These are phyloP conservation scores for Cydia splendana DNA, from an alignment of 1,140 invertebrate genomes.

Conservation along the genomic window DNA sequence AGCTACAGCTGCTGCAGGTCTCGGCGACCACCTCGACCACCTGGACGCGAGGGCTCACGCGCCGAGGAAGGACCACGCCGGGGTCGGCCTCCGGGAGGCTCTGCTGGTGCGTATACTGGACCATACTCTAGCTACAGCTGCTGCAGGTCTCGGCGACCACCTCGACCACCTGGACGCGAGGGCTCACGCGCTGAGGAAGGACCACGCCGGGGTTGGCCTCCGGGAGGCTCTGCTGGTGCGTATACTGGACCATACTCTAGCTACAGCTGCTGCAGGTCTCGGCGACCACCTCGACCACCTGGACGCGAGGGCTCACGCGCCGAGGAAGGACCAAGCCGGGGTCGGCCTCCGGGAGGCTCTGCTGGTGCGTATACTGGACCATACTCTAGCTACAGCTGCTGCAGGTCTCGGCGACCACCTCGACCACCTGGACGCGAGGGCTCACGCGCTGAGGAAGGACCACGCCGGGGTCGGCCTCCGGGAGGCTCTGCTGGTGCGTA, in stretches of 20 bases:
- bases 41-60: conserved; percentile 60
- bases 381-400: too few relatives aligned
- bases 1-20: conserved; percentile 34
- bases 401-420: conserved; percentile 58
- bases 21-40: conserved; percentile 61
- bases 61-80: conserved; percentile 43
- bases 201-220: conserved; percentile 48
- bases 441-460: conserved; percentile 47
- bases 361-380: conserved; percentile 51
- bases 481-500: too few relatives aligned
- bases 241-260: conserved; percentile 10
- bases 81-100: conserved; percentile 56
- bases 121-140: too few relatives aligned
- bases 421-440: conserved; percentile 60
- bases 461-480: conserved; percentile 51
- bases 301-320: conserved; percentile 57
- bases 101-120: conserved; percentile 57
- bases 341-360: conserved; percentile 61
- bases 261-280: conserved; percentile 41
- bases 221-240: conserved; percentile 68
- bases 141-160: conserved; percentile 51
- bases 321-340: conserved; percentile 42
- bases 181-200: conserved; percentile 48
- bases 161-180: conserved; percentile 61
- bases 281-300: conserved; percentile 62